Evolutionary conservation across 2,888 invertebrate species (phyloP).

Genomic region (Chouioia cunea): DNA sequence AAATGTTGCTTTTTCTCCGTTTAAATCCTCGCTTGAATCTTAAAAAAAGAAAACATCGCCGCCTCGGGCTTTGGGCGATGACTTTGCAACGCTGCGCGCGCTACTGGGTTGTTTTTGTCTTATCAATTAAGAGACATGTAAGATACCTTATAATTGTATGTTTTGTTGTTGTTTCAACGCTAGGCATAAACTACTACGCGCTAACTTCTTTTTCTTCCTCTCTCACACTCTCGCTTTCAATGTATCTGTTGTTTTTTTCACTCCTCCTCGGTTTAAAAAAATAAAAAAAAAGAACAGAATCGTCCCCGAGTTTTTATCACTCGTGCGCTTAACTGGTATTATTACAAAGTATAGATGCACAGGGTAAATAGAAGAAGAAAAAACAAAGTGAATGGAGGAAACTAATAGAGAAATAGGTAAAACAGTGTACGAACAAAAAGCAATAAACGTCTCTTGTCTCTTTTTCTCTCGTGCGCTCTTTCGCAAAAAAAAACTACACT

Average conservation of each 20-base stretch:
- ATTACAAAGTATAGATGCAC: constrained; percentile 31
- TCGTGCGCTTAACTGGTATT: constrained; percentile 24
- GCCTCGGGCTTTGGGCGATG: constrained; percentile 34
- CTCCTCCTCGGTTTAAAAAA: too few species aligned
- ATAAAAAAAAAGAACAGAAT: background rate
- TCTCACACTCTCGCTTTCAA: constrained; percentile 35
- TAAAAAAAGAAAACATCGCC: constrained; percentile 31
- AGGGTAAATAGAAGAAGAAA: constrained; percentile 29
- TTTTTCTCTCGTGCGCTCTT: constrained; percentile 13
- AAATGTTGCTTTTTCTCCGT: constrained; percentile 31
- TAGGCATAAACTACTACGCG: constrained; percentile 44
- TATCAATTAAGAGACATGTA: constrained; percentile 43
- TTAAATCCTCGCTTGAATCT: constrained; percentile 25
- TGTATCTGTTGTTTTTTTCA: constrained; percentile 13
- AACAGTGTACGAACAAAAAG: constrained; percentile 33
- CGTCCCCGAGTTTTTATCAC: constrained; percentile 15
- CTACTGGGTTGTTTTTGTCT: constrained; percentile 33
- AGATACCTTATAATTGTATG: constrained; percentile 42
- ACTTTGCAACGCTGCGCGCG: constrained; percentile 34
- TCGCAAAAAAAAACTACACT: constrained; percentile 23
- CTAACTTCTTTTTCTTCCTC: constrained; percentile 35
- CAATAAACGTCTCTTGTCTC: constrained; percentile 20
- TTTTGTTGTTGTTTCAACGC: constrained; percentile 26
- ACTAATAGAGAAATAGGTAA: constrained; percentile 17
- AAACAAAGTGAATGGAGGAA: constrained; percentile 24